Base-by-base conservation (phyloP, 2,113 vertebrate genomes). In the Brachyhypopomus gauderio region DNA sequence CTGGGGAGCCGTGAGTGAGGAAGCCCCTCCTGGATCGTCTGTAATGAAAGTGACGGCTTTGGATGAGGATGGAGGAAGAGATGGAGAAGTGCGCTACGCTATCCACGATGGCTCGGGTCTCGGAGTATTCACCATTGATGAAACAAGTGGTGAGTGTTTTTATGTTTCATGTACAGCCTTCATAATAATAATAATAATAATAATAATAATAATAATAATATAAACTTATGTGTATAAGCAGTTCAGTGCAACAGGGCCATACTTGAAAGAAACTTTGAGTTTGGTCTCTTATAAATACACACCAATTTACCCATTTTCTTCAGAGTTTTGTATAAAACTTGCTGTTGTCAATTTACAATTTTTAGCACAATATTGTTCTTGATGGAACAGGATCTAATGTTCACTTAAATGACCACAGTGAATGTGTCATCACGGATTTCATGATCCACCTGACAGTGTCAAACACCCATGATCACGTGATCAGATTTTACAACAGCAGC, bases 51-150 rank as follows among this genome's bases (percentile, higher is more conserved):
- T 95, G 9, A 92, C 90, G 5, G 95, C 95, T 62, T 88, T 89
- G 3, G 95, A 96, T 52, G 93, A 95, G 85, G 95, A 96, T 11
- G 23, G 56, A 0, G 94, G 94, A 76, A 89, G 94, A 89, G 94
- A 95, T 81, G 95, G 95, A 27, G 92, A 94, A 83, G 82, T 96
- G 55, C 91, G 89, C 23, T 96, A 96, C 0, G 94, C 95, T 22
- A 94, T 96, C 74, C 90, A 92, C 84, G 94, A 95, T 75, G 95
- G 95, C 48, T 95, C 95, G 38, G 95, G 95, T 72, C 1, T 95
- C 63, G 95, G 95, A 34, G 90, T 96, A 80, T 96, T 96, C 84
- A 93, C 75, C 78, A 95, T 96, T 86, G 90, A 95, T 7, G 93
- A 95, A 90, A 92, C 94, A 80, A 96, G 92, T 89, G 95, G 95